Evolutionary conservation across 2,888 invertebrate genomes (phyloP).

Genomic region (Dorcus parallelipipedus): DNA sequence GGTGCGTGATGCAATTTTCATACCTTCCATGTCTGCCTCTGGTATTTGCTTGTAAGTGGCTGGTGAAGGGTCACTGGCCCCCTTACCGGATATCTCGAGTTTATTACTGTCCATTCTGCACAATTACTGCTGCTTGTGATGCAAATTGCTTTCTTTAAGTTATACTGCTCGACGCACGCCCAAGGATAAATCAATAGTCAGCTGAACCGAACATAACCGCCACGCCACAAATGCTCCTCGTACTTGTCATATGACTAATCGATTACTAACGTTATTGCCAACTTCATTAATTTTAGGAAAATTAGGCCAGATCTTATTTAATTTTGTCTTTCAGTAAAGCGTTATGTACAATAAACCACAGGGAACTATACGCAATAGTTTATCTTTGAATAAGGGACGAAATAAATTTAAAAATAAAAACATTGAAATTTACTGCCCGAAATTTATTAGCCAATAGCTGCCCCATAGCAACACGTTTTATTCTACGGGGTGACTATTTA

Average conservation of each 20-base stretch:
- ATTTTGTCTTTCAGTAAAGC: too few relatives aligned
- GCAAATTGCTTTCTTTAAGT: neutral
- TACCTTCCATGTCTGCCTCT: constrained; percentile 57
- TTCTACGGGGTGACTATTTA: too few relatives aligned
- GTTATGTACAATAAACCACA: too few relatives aligned
- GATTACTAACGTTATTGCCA: too few relatives aligned
- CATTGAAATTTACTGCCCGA: too few relatives aligned
- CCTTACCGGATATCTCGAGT: constrained; percentile 40
- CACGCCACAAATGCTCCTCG: neutral
- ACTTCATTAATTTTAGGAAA: too few relatives aligned
- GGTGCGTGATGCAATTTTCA: constrained; percentile 20
- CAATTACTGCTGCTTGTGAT: neutral
- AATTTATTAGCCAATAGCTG: too few relatives aligned
- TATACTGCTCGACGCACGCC: constrained; percentile 2
- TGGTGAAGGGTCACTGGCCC: constrained; percentile 31
- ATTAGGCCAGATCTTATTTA: too few relatives aligned
- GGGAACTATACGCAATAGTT: too few relatives aligned
- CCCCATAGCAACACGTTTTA: too few relatives aligned
- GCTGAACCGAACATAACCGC: neutral
- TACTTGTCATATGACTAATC: neutral
- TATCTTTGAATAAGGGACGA: too few relatives aligned
- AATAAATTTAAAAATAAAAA: too few relatives aligned
- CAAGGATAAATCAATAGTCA: constrained; percentile 20
- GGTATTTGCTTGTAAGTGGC: constrained; percentile 57
- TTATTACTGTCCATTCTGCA: constrained; percentile 51